Evolutionary conservation across 2,888 invertebrate species (phyloP).

Genomic region (Nudaria mundana): DNA sequence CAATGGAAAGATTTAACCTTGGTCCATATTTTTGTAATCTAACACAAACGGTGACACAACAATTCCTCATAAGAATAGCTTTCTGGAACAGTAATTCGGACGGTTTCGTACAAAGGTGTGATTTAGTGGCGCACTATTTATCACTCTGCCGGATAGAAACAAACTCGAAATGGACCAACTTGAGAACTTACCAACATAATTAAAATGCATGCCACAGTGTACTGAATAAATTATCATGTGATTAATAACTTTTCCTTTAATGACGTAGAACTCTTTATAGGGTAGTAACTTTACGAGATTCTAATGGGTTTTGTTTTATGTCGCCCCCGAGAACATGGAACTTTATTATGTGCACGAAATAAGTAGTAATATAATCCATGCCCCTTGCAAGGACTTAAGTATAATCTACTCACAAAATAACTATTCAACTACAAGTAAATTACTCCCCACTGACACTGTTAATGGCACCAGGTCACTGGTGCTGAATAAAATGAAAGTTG

Average conservation of each 20-base stretch:
- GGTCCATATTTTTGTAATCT: slow-evolving; percentile 32
- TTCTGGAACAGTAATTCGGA: slow-evolving; percentile 35
- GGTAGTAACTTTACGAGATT: slow-evolving; percentile 35
- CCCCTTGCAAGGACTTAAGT: slow-evolving; percentile 22
- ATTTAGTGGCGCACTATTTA: slow-evolving; percentile 51
- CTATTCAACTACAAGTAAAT: slow-evolving; percentile 21
- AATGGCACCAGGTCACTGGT: slow-evolving; percentile 23
- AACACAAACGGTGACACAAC: slow-evolving; percentile 28
- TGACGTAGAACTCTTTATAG: slow-evolving; percentile 34
- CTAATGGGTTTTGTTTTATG: slow-evolving; percentile 37
- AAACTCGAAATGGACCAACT: slow-evolving; percentile 35
- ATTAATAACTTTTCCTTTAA: slow-evolving; percentile 39
- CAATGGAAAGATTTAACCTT: no score
- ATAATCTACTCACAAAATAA: slow-evolving; percentile 27
- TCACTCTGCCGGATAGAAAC: slow-evolving; percentile 33
- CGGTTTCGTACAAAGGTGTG: slow-evolving; percentile 47
- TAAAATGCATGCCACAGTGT: slow-evolving; percentile 42
- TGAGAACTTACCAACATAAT: slow-evolving; percentile 38
- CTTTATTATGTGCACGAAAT: slow-evolving; percentile 30
- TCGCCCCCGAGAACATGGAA: slow-evolving; percentile 20
- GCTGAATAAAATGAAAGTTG: slow-evolving; percentile 13
- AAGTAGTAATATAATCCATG: slow-evolving; percentile 33
- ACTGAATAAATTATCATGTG: slow-evolving; percentile 37
- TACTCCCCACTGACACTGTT: slow-evolving; percentile 27
- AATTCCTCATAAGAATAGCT: slow-evolving; percentile 26